These are phyloP conservation scores for Synanthedon myopaeformis DNA, from an alignment of 2,888 invertebrate genomes.

Conservation along the genomic window DNA sequence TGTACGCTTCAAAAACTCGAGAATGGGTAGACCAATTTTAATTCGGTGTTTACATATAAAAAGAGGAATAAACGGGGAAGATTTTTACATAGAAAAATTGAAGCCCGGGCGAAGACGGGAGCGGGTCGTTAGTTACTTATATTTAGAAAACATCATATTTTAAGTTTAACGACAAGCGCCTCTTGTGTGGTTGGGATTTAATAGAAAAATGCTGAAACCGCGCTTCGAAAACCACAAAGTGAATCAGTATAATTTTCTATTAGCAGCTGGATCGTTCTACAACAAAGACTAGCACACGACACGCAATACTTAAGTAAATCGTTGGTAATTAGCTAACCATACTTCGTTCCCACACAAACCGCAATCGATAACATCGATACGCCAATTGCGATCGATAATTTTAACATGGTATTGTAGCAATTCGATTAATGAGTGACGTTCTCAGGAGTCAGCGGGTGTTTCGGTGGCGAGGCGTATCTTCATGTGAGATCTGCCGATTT, in stretches of 20 bases:
- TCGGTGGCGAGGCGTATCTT: conserved; percentile 49
- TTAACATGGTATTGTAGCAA: conserved; percentile 27
- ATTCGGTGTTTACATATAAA: no score
- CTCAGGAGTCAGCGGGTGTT: conserved; percentile 50
- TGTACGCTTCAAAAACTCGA: no score
- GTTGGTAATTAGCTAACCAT: conserved; percentile 12
- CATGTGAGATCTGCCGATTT: conserved; percentile 57
- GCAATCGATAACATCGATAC: conserved; percentile 46
- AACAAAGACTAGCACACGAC: conserved; percentile 19
- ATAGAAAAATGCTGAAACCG: no score
- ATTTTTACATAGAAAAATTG: no score
- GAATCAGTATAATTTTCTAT: not conserved
- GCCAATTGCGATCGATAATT: conserved; percentile 46
- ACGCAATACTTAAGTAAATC: conserved; percentile 15
- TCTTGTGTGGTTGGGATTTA: no score
- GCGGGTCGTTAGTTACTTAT: no score
- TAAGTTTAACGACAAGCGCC: no score
- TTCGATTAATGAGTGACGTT: conserved; percentile 51
- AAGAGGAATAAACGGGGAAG: no score
- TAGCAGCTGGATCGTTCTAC: not conserved
- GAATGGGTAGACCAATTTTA: no score
- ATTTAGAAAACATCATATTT: no score
- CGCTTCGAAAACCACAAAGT: not conserved
- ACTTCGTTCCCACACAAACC: conserved; percentile 49
- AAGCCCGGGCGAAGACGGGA: no score